Conservation (phyloP, 2,888 invertebrate species). For the Brachyptera putata region DNA sequence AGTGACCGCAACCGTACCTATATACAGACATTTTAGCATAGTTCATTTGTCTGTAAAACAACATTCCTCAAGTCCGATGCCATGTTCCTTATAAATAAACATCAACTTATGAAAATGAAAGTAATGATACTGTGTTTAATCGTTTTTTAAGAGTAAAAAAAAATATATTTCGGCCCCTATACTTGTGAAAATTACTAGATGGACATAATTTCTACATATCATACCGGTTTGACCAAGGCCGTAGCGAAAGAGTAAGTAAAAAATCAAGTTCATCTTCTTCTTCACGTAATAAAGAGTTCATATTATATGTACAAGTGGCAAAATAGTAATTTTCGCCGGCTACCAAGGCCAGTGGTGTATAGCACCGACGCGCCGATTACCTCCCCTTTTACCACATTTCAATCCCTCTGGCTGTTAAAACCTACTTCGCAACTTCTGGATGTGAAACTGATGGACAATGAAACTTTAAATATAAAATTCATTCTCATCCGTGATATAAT, state of each 20-base stretch:
- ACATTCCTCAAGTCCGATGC: no score
- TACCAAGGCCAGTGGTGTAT: background rate
- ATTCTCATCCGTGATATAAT: background rate
- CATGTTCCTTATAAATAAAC: no score
- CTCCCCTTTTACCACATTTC: background rate
- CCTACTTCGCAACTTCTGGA: constrained; percentile 1
- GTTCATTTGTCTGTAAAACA: no score
- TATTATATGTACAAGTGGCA: constrained; percentile 1
- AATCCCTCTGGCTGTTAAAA: background rate
- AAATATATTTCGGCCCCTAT: constrained; percentile 6
- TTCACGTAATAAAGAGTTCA: constrained; percentile 15
- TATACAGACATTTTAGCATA: no score
- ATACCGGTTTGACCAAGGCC: constrained; percentile 15
- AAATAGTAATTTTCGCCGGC: constrained; percentile 1
- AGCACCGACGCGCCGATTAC: background rate
- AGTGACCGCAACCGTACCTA: no score
- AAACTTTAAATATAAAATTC: background rate
- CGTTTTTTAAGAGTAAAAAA: background rate
- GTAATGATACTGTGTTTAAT: background rate
- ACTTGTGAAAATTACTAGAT: constrained; percentile 15
- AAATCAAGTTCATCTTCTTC: background rate
- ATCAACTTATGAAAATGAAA: background rate
- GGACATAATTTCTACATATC: constrained; percentile 8
- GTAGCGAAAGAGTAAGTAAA: constrained; percentile 6
- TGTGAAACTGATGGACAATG: background rate